Evolutionary conservation across 2,113 vertebrate species (phyloP).

Genomic region (Himantopus leucocephalus): DNA sequence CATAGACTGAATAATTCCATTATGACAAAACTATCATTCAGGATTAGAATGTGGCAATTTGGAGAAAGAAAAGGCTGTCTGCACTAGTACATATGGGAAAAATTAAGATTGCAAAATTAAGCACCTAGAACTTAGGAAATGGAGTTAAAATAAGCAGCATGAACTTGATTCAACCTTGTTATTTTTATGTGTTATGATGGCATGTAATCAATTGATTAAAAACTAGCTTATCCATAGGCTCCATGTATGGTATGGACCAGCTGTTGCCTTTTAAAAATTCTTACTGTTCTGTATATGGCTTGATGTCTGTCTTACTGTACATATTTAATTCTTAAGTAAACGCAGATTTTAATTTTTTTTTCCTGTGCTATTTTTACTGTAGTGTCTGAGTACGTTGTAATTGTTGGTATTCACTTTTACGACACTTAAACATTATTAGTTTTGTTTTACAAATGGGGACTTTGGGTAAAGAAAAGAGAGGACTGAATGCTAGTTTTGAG

Average conservation of each 20-base stretch:
- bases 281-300: not conserved
- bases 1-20: constrained; percentile 63
- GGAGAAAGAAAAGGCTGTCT: constrained; percentile 4
- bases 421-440: not conserved
- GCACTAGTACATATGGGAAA: not conserved
- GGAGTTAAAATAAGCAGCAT: not conserved
- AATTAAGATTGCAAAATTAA: constrained; percentile 1
- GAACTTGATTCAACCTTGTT: not conserved
- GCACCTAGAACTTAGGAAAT: not conserved
- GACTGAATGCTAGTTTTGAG: not conserved
- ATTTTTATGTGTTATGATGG: not conserved
- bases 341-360: not conserved
- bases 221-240: not conserved
- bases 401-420: not conserved
- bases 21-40: constrained; percentile 61
- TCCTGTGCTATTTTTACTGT: not conserved
- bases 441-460: not conserved
- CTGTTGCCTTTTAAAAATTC: not conserved
- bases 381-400: not conserved
- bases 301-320: not conserved
- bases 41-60: constrained; percentile 52
- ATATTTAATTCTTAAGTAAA: not conserved
- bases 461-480: not conserved
- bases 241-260: not conserved
- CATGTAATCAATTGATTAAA: not conserved